Percentiles rank a stretch among this genome's conserved stretches.
phyloP scores from a whole-genome alignment of 2,888 invertebrate genomes.

The Diadromus collaris region DNA sequence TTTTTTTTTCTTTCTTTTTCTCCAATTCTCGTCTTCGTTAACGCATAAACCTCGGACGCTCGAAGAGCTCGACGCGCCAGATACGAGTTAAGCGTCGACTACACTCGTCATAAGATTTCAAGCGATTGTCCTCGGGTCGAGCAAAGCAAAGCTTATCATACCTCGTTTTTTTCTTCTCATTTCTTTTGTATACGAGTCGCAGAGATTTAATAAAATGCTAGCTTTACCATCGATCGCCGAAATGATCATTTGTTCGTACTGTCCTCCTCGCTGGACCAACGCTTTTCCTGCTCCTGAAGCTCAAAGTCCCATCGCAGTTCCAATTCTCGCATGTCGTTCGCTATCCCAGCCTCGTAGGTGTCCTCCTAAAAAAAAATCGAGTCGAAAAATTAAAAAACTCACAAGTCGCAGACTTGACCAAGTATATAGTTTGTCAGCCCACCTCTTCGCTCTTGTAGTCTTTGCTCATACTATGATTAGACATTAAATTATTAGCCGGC shows the following conservation, averaged over 20 bases:
- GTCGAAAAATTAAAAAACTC: slow-evolving; percentile 9
- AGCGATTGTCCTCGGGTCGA: not conserved
- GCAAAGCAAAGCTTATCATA: slow-evolving; percentile 33
- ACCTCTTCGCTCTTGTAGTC: slow-evolving; percentile 78
- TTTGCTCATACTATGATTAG: slow-evolving; percentile 72
- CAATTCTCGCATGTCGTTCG: slow-evolving; percentile 85
- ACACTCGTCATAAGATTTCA: slow-evolving; percentile 9
- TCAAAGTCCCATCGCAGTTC: slow-evolving; percentile 86
- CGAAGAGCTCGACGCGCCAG: slow-evolving; percentile 14
- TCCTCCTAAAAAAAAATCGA: slow-evolving; percentile 79
- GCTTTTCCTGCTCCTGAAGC: slow-evolving; percentile 84
- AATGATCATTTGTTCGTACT: slow-evolving; percentile 75
- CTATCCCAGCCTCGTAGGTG: slow-evolving; percentile 85
- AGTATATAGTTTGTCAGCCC: slow-evolving; percentile 27
- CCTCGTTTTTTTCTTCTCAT: slow-evolving; percentile 15
- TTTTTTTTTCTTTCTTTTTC: not conserved
- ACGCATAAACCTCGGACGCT: slow-evolving; percentile 25
- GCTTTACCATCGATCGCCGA: slow-evolving; percentile 24
- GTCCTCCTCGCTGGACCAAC: slow-evolving; percentile 84
- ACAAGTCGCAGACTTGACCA: not conserved
- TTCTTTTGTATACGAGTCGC: not conserved
- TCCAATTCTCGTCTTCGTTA: not conserved
- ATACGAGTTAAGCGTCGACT: slow-evolving; percentile 40
- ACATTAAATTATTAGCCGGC: slow-evolving; percentile 70
- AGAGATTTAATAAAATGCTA: not conserved